Base-by-base conservation (phyloP, 1,140 invertebrate genomes). In the Apolygus lucorum region DNA sequence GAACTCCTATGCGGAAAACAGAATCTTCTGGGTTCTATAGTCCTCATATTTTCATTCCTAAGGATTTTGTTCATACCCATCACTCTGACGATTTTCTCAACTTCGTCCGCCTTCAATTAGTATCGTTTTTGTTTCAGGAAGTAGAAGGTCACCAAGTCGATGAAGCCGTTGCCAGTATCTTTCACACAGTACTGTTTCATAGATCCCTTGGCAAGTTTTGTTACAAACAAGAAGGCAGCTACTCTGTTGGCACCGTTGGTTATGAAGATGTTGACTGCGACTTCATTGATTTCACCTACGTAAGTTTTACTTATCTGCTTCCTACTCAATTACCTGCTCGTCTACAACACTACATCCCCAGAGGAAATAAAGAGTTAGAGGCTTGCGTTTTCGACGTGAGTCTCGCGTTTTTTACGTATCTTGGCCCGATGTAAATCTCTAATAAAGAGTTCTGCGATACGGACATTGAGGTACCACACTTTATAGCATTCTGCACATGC, bases 281-380 rank as follows among this genome's bases (percentile, higher is more conserved):
- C 81, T 97, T 96, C 78, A 92, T 99, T 72, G 95, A 98, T 80
- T 91, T 97, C 75, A 97, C 95, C 27, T 98, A 98, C 80, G 95
- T 87, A n/a, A 24, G 26, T 67, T 21, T 34, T 11, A 24, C 14
- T n/a, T n/a, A n/a, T n/a, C n/a, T n/a, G n/a, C n/a, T n/a, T 8
- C 17, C 8, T 2, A n/a, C 29, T 42, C 29, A 11, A 11, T 8
- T 4, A 42, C 2, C n/a, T 8, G 2, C 4, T 21, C 49, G n/a
- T 67, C 2, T 11, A n/a, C n/a, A n/a, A 2, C 63, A 27, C 63
- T 25, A 11, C 8, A 11, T 13, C 8, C 25, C 22, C 25, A 11
- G 21, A 22, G 59, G 4, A 8, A 22, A 24, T 22, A 52, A 13
- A 52, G 59, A 22, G 8, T 11, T 62, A 8, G 4, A 63, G 11